Evolutionary conservation across 2,888 invertebrate species (phyloP).

Genomic region (Serrognathus titanus): DNA sequence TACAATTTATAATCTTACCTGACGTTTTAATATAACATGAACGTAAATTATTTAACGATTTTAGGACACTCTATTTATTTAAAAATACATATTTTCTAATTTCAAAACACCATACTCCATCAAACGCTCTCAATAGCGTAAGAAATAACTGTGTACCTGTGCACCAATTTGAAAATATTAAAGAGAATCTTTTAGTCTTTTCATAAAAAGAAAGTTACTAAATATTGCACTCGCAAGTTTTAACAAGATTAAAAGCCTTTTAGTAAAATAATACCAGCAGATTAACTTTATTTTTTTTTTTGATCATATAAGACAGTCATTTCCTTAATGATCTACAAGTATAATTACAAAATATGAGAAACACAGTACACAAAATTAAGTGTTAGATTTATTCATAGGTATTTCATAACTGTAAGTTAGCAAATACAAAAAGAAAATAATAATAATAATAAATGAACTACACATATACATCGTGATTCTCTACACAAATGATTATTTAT

Average conservation of each 20-base stretch:
- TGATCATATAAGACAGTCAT: constrained; percentile 22
- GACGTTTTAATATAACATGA: too few species aligned
- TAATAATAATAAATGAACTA: constrained; percentile 43
- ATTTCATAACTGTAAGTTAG: constrained; percentile 45
- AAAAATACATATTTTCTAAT: too few species aligned
- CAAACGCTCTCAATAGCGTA: too few species aligned
- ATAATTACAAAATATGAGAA: constrained; percentile 36
- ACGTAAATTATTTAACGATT: too few species aligned
- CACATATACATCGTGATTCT: constrained; percentile 49
- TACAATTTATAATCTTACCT: too few species aligned
- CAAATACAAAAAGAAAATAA: constrained; percentile 51
- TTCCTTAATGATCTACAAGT: constrained; percentile 25
- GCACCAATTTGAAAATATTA: too few species aligned
- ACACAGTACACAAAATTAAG: constrained; percentile 35
- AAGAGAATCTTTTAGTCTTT: too few species aligned
- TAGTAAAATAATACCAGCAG: constrained; percentile 16
- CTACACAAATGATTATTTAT: constrained; percentile 50
- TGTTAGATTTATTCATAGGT: constrained; percentile 42
- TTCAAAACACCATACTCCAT: too few species aligned
- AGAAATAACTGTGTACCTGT: too few species aligned
- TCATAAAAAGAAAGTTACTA: too few species aligned
- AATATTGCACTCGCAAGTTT: too few species aligned
- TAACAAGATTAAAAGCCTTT: background rate
- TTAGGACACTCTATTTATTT: too few species aligned
- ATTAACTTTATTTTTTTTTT: constrained; percentile 17